Evolutionary conservation across 1,140 invertebrate species (phyloP).

Genomic region (Ditylenchus dipsaci): DNA sequence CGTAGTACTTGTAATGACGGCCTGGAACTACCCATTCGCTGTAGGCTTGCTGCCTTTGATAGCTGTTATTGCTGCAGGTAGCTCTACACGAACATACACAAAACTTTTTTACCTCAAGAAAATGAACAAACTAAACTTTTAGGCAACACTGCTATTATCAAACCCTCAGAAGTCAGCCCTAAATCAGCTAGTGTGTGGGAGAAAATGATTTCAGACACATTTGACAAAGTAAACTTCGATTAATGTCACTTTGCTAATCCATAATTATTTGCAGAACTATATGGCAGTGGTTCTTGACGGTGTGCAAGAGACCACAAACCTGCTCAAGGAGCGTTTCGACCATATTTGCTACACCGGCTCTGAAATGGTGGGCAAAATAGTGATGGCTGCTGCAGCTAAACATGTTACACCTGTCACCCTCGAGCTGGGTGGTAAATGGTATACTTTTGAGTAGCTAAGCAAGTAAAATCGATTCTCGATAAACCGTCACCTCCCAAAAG

Average conservation of each 20-base stretch:
- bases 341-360: slow-evolving; percentile 97
- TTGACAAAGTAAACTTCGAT: slow-evolving; percentile 68
- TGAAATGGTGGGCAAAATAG: slow-evolving; percentile 75
- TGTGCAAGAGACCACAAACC: slow-evolving; percentile 74
- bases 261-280: slow-evolving; percentile 62
- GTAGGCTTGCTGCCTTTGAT: slow-evolving; percentile 72
- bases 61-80: slow-evolving; percentile 80
- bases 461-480: too few relatives aligned
- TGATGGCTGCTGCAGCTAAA: slow-evolving; percentile 82
- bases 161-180: slow-evolving; percentile 85
- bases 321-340: slow-evolving; percentile 85
- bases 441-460: too few relatives aligned
- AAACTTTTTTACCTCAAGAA: slow-evolving; percentile 4
- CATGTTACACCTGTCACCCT: slow-evolving; percentile 85
- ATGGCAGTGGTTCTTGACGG: slow-evolving; percentile 70
- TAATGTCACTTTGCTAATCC: neutral
- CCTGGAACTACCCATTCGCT: slow-evolving; percentile 98
- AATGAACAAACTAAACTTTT: neutral
- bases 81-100: neutral
- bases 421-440: slow-evolving; percentile 83
- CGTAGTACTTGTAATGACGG: slow-evolving; percentile 63
- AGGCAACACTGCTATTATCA: slow-evolving; percentile 84
- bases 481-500: too few relatives aligned
- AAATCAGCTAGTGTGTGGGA: slow-evolving; percentile 71
- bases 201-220: slow-evolving; percentile 78